Evolutionary conservation across 2,888 invertebrate genomes (phyloP), one percentile per base, ranked within the genome.

Genomic region (Amiota minor): DNA sequence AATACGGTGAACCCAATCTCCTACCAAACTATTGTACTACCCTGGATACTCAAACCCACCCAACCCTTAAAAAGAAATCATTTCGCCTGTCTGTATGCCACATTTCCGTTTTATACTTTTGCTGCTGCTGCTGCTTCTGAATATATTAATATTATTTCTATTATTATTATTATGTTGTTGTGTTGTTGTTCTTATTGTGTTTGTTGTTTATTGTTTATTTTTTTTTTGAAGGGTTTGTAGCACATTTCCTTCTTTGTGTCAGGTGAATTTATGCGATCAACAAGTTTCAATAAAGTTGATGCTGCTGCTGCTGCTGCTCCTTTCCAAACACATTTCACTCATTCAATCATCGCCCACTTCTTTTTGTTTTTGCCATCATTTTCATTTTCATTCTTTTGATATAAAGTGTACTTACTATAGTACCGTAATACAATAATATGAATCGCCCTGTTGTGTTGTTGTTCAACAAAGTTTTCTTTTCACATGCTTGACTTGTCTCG

Each of bases 231-330:
- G 83, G 81, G 78, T 74, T 80, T 75, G 70, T 46, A 74, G 76
- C 82, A 74, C 81, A 79, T 84, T 85, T 82, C 85, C 84, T 18
- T 59, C 18, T 78, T 84, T 77, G 77, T 79, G 76, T 50, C 75
- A 74, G 80, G 75, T 85, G 73, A 82, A 81, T 77, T 80, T 77
- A 84, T 82, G 81, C 84, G 84, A 82, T 85, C 82, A 83, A 83
- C 82, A 83, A 83, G 85, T 83, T 80, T 82, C 75, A 76, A 77
- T 11, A 9, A 59, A 16, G 12, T 16, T 3, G 35, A 3, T 35
- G 35, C 35, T 35, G 35, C 35, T 35, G 4, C 35, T 35, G 35
- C 35, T 35, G 35, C 35, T 35, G 35, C 35, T 35, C 4, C 35
- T 35, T 35, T 6, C 20, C 10, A 16, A 59, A 16, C 59, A 20